Evolutionary conservation across 2,888 invertebrate genomes (phyloP).

Genomic region (Cactoblastis cactorum): DNA sequence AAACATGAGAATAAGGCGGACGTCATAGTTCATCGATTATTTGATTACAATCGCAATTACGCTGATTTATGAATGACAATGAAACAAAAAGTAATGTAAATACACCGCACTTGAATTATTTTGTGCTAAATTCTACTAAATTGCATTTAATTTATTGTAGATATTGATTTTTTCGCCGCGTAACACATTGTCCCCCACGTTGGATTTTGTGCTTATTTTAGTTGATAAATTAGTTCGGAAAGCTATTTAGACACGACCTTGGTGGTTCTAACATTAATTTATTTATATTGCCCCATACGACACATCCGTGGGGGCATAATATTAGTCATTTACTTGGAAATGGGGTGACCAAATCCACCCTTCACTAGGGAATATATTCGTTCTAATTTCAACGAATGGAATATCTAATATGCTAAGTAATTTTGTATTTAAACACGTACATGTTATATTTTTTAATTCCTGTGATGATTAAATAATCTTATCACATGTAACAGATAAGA

Average conservation of each 20-base stretch:
- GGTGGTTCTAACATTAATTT: conserved; percentile 15
- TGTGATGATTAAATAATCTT: not conserved
- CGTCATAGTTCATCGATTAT: conserved; percentile 64
- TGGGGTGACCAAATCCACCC: conserved; percentile 17
- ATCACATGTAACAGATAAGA: not conserved
- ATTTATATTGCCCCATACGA: conserved; percentile 10
- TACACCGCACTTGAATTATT: conserved; percentile 25
- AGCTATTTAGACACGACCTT: conserved; percentile 15
- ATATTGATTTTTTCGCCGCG: conserved; percentile 43
- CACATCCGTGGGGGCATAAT: conserved; percentile 9
- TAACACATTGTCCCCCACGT: conserved; percentile 27
- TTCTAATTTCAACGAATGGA: not conserved
- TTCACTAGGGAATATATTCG: conserved; percentile 14
- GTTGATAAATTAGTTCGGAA: not conserved
- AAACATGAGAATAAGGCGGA: conserved; percentile 55
- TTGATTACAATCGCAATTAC: conserved; percentile 58
- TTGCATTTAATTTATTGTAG: conserved; percentile 19
- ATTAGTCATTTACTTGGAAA: conserved; percentile 19
- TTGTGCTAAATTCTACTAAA: conserved; percentile 16
- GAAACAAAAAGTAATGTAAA: conserved; percentile 38
- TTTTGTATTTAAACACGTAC: conserved; percentile 14
- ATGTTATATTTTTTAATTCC: not conserved
- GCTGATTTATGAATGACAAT: conserved; percentile 66
- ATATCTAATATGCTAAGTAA: no score
- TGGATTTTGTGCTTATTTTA: conserved; percentile 13